Evolutionary conservation across 2,797 vertebrate genomes (phyloP).

Genomic region (Euphonia xanthogaster): DNA sequence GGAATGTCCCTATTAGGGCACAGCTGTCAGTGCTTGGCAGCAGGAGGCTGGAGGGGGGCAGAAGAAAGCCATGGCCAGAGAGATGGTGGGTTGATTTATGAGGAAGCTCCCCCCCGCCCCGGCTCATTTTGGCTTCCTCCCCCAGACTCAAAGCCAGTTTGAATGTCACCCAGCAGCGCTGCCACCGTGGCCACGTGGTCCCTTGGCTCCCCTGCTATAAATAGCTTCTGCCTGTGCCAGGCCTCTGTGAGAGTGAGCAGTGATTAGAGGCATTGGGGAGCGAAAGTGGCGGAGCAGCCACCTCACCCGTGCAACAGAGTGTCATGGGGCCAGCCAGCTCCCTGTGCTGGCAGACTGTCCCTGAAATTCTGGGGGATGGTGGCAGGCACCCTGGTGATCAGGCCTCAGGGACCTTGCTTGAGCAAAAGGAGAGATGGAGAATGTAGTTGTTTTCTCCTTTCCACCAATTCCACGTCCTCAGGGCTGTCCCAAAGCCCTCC

Average conservation of each 20-base stretch:
- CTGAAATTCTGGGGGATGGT: background rate
- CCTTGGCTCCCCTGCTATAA: constrained; percentile 50
- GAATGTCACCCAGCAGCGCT: background rate
- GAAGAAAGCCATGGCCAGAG: background rate
- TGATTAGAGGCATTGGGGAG: background rate
- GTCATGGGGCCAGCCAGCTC: background rate
- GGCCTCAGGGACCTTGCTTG: background rate
- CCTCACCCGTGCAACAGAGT: fast-evolving
- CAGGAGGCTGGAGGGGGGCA: background rate
- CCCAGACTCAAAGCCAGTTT: background rate
- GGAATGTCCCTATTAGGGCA: constrained; percentile 27
- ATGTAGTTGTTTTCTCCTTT: background rate
- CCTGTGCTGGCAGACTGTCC: background rate
- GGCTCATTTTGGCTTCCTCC: background rate
- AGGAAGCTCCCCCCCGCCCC: background rate
- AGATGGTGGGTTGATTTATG: constrained; percentile 5
- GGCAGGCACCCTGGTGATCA: fast-evolving
- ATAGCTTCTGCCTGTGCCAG: constrained; percentile 21
- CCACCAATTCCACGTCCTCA: fast-evolving
- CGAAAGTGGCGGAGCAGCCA: background rate
- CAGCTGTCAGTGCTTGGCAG: background rate
- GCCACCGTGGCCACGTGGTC: fast-evolving
- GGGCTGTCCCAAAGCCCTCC: background rate
- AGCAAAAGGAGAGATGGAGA: background rate
- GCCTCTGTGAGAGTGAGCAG: background rate